These are phyloP conservation scores for human DNA, from an alignment of 2,113 vertebrate species.

Conservation along the genomic window GRCh38 chrX:37876001-37876500, in stretches of 20 bases:
- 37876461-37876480: no score
- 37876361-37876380: no score
- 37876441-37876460: no score
- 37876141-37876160: slow-evolving; percentile 8
- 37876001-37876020: neutral
- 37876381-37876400: no score
- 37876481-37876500: no score
- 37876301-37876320: neutral
- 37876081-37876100: slow-evolving; percentile 33
- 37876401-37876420: no score
- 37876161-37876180: neutral
- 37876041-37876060: neutral
- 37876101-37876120: neutral
- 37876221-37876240: neutral
- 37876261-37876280: neutral
- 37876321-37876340: neutral
- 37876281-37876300: neutral
- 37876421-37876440: no score
- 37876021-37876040: neutral
- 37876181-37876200: slow-evolving; percentile 24
- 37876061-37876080: neutral
- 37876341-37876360: no score
- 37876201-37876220: neutral
- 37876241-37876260: neutral
- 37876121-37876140: neutral